Evolutionary conservation across 2,888 invertebrate genomes (phyloP).

Genomic region (Campoplex nolae): DNA sequence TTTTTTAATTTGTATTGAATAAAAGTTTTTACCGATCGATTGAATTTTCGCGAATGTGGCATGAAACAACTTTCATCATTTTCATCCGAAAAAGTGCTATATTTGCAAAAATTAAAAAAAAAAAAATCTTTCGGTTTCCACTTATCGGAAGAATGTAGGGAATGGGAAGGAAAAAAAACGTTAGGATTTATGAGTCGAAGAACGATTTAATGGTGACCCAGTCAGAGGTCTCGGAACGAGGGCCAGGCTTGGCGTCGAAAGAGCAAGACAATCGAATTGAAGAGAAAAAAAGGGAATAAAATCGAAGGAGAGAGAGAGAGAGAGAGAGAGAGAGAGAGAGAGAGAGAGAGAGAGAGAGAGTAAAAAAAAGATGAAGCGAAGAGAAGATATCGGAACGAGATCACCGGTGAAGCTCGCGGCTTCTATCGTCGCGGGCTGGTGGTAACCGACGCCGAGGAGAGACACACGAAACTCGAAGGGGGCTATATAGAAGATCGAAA

Average conservation of each 20-base stretch:
- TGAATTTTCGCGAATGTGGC: no score
- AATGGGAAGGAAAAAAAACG: neutral
- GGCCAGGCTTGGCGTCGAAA: constrained; percentile 17
- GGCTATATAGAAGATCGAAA: constrained; percentile 33
- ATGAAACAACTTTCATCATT: neutral
- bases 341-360: neutral
- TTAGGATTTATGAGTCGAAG: constrained; percentile 5
- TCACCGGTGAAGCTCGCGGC: constrained; percentile 38
- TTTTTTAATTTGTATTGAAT: neutral
- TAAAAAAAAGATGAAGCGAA: neutral
- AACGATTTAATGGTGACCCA: constrained; percentile 44
- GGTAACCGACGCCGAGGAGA: constrained; percentile 24
- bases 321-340: neutral
- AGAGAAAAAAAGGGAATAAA: neutral
- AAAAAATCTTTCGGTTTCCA: neutral
- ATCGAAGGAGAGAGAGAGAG: neutral
- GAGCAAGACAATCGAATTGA: neutral
- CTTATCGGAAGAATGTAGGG: constrained; percentile 4
- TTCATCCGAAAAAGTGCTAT: neutral
- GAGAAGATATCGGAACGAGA: constrained; percentile 55
- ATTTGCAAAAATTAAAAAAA: neutral
- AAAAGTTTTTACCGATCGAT: neutral
- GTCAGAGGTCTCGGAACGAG: constrained; percentile 36
- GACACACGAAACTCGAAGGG: constrained; percentile 37
- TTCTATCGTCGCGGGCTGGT: constrained; percentile 46